Base-by-base conservation (phyloP, 2,888 invertebrate species). In the Chloroclystis v-ata region DNA sequence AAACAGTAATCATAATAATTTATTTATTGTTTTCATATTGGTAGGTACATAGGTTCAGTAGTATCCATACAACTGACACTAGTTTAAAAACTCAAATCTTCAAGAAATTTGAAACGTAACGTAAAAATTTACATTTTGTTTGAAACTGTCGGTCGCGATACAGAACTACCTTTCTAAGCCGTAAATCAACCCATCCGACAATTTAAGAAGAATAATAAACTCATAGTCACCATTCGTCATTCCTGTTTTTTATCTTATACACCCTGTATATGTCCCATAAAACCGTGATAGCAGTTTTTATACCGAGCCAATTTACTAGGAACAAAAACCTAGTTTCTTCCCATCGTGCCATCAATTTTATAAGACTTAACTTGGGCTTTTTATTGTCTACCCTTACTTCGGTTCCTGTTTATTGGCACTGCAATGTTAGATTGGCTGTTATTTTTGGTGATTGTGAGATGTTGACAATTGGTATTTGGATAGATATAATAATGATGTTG, bases 221-320 rank as follows among this genome's bases (percentile, higher is more conserved):
- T 40, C 14, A 30, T 37, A 28, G 30, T 32, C 39, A 28, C 39
- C 39, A 46, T 50, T 47, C 39, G 46, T 50, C 43, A 49, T 40
- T 44, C 37, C 35, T 28, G 47, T 55, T 57, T 55, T 57, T 53
- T 55, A 52, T 47, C 49, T 43, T 42, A 53, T 35, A 55, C 57
- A 52, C 37, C 43, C 46, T 30, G 43, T 46, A 43, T 42, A 47
- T 49, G 39, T 37, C 43, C 41, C 35, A 49, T 49, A 47, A 54
- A 53, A 51, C 33, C 42, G 56, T 37, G 56, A 50, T 56, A 50
- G 51, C 52, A 35, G 40, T 58, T 58, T 58, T 58, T 58, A 54
- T 58, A 55, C 52, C 54, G 47, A 56, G 50, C 50, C 56, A 52
- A 58, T 58, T 54, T 58, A 56, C 54, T 54, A 56, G 56, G 51